Conservation (phyloP, 2,113 vertebrate genomes). For the Eubucco bourcierii region DNA sequence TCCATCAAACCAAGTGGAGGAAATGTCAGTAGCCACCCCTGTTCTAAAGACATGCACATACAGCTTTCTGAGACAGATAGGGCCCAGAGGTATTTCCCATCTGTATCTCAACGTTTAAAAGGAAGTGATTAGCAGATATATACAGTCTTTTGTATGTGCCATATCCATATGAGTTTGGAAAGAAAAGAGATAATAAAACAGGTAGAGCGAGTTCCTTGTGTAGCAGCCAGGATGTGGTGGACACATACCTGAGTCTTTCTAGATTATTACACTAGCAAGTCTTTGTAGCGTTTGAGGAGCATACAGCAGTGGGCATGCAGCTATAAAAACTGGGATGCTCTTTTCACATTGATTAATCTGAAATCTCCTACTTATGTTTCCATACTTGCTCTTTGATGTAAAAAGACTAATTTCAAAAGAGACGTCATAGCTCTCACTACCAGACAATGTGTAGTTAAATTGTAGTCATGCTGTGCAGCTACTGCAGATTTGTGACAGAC, state of each 20-base stretch:
- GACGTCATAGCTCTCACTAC: neutral
- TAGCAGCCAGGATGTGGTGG: neutral
- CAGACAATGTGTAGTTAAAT: neutral
- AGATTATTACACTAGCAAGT: neutral
- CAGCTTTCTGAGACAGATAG: neutral
- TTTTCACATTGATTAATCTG: neutral
- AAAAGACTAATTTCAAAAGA: neutral
- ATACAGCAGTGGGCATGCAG: neutral
- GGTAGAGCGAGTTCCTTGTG: neutral
- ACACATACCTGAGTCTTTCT: neutral
- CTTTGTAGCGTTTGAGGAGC: neutral
- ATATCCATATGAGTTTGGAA: neutral
- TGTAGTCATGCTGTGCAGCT: neutral
- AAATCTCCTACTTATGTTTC: neutral
- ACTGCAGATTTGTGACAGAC: neutral
- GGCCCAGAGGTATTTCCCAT: neutral
- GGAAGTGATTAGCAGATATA: too few relatives aligned
- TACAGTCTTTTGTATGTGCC: accelerated
- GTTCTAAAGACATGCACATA: neutral
- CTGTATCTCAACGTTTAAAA: neutral
- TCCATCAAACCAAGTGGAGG: neutral
- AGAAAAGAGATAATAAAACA: neutral
- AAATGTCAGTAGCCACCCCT: neutral
- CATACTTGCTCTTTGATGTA: neutral
- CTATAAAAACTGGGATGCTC: neutral